These are phyloP conservation scores for Salvelinus alpinus DNA, from an alignment of 2,113 vertebrate genomes.

Conservation along the genomic window DNA sequence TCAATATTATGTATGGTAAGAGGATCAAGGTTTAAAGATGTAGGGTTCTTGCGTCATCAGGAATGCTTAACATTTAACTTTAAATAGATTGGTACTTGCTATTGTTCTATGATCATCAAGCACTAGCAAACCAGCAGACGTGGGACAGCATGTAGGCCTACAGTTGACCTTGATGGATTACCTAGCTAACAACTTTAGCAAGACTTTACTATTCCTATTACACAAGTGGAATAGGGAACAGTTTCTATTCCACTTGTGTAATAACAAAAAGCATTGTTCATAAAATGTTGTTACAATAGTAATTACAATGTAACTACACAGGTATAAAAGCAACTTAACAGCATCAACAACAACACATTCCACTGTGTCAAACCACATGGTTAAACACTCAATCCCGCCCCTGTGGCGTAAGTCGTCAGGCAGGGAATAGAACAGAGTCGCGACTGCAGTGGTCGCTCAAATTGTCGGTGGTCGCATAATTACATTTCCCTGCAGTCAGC, in stretches of 20 bases:
- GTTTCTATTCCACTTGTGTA: background rate
- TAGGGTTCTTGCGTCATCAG: background rate
- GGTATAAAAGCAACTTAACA: background rate
- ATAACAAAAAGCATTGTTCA: background rate
- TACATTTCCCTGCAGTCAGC: conserved; percentile 50
- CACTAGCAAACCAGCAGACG: no score
- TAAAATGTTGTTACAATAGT: background rate
- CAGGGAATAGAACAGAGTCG: conserved; percentile 21
- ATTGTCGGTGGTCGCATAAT: conserved; percentile 42
- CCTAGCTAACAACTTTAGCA: no score
- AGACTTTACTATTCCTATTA: no score
- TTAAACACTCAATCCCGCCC: background rate
- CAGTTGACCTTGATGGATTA: background rate
- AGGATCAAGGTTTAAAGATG: background rate
- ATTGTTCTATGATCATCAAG: no score
- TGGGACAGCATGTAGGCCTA: no score
- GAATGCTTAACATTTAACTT: background rate
- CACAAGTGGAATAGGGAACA: background rate
- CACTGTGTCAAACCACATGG: background rate
- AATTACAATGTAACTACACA: background rate
- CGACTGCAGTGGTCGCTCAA: conserved; percentile 26
- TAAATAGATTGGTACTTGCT: background rate
- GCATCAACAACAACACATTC: background rate
- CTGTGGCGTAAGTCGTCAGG: conserved; percentile 6
- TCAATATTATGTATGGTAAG: background rate